A percentile compares a stretch with the other conserved stretches of the same genome.
Evolutionary conservation across 1,140 invertebrate species (phyloP).

Genomic region (Armadillidium nasatum): DNA sequence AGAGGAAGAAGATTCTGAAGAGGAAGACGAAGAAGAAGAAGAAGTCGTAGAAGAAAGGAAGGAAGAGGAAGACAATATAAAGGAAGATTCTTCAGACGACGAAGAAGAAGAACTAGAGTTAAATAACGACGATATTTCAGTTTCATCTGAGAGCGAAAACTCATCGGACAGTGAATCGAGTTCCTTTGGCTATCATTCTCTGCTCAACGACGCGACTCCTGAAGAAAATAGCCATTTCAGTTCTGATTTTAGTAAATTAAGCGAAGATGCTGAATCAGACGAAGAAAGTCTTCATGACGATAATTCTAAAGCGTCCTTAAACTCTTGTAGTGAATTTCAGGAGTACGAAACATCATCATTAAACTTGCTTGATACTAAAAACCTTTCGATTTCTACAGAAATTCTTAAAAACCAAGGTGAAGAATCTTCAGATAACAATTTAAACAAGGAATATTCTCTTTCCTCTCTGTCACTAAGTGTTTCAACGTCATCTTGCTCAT

Average conservation of each 20-base stretch:
- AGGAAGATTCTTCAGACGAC: not conserved
- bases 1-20: not conserved
- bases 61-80: too few species aligned
- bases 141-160: not conserved
- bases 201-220: not conserved
- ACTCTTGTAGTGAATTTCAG: not conserved
- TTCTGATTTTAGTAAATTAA: constrained; percentile 1
- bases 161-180: not conserved
- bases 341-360: not conserved
- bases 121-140: not conserved
- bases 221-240: not conserved
- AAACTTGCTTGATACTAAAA: not conserved
- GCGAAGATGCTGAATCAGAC: not conserved
- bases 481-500: constrained; percentile 10
- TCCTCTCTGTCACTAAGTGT: not conserved
- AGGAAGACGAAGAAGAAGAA: not conserved
- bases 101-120: not conserved
- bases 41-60: not conserved
- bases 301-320: not conserved
- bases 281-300: not conserved
- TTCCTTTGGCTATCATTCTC: not conserved
- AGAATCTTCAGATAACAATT: not conserved
- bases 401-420: not conserved
- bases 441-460: too few species aligned
- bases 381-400: not conserved